Percentiles rank a stretch among this genome's conserved stretches.
phyloP scores from a whole-genome alignment of 1,140 invertebrate genomes.

The Mizuhopecten yessoensis region DNA sequence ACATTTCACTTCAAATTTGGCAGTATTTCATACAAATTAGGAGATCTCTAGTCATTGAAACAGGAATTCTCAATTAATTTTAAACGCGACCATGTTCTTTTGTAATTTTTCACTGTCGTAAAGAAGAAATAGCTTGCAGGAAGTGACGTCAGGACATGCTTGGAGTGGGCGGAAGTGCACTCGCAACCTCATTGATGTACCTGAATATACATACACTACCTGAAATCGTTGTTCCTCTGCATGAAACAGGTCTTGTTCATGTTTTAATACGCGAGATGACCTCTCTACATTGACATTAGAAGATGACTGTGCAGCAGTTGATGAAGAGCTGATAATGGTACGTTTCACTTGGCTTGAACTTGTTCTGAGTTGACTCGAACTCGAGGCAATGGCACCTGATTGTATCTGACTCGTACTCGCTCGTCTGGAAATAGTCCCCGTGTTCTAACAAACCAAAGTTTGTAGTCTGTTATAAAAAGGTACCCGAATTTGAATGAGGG shows the following conservation, averaged over 20 bases:
- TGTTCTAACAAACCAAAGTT: slow-evolving; percentile 28
- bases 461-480: slow-evolving; percentile 29
- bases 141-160: slow-evolving; percentile 46
- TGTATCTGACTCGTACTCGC: neutral
- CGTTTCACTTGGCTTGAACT: slow-evolving; percentile 37
- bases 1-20: neutral
- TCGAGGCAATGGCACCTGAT: neutral
- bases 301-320: neutral
- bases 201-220: slow-evolving; percentile 63
- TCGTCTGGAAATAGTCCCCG: slow-evolving; percentile 31
- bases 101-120: neutral
- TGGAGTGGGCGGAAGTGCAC: slow-evolving; percentile 18
- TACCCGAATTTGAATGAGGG: neutral
- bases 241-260: slow-evolving; percentile 64
- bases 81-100: neutral
- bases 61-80: neutral
- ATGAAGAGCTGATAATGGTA: neutral
- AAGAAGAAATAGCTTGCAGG: slow-evolving; percentile 26
- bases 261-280: slow-evolving; percentile 60
- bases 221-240: slow-evolving; percentile 68
- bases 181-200: slow-evolving; percentile 26
- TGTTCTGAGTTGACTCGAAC: neutral
- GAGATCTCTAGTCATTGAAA: neutral
- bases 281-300: slow-evolving; percentile 32
- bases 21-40: neutral